Evolutionary conservation across 2,797 vertebrate species (phyloP).

Genomic region (Thripadectes ignobilis): DNA sequence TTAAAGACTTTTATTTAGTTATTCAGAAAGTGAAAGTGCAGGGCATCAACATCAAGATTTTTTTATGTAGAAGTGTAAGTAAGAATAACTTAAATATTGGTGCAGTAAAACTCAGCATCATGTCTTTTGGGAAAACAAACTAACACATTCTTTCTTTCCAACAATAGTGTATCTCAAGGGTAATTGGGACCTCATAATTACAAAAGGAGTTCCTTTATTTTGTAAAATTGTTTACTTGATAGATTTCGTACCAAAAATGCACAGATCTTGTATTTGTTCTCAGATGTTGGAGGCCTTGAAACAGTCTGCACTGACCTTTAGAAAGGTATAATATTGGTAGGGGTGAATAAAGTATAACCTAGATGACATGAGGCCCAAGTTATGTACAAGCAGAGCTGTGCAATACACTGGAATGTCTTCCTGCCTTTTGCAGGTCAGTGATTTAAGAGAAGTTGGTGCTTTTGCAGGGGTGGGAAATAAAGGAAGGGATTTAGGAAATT

Average conservation of each 20-base stretch:
- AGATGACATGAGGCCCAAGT: not conserved
- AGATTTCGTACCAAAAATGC: not conserved
- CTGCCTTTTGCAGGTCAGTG: not conserved
- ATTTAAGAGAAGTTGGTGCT: not conserved
- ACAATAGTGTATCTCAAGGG: not conserved
- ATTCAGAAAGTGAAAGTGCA: not conserved
- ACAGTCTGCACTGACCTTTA: not conserved
- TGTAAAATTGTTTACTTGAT: not conserved
- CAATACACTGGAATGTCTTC: not conserved
- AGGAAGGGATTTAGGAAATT: not conserved
- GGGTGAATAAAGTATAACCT: not conserved
- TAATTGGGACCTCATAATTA: not conserved
- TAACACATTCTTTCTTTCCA: not conserved
- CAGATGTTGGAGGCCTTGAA: not conserved
- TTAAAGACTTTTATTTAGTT: not conserved
- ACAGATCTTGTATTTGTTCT: not conserved
- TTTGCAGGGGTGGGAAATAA: not conserved
- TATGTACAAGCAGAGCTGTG: not conserved
- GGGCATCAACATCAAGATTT: not conserved
- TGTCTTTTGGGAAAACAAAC: not conserved
- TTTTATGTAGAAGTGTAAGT: not conserved
- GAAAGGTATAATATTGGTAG: not conserved
- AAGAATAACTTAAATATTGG: not conserved
- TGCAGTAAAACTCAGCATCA: not conserved
- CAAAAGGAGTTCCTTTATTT: not conserved